Conservation (phyloP, 2,888 invertebrate species). For the Leucophenga maculata region DNA sequence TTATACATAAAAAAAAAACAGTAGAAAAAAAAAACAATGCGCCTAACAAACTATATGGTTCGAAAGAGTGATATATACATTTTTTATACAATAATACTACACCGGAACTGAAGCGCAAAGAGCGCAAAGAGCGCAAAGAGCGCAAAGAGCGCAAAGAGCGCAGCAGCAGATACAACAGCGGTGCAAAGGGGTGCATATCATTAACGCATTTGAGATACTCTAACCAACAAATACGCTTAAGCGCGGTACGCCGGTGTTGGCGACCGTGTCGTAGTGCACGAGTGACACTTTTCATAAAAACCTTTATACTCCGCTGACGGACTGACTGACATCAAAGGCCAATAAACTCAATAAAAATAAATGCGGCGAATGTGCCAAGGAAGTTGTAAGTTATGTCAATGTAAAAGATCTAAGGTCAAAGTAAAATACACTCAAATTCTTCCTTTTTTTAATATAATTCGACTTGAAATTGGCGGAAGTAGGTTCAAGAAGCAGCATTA, state of each 20-base stretch:
- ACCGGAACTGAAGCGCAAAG: constrained; percentile 29
- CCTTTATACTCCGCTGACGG: no score
- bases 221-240: constrained; percentile 15
- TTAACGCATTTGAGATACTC: constrained; percentile 45
- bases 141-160: no score
- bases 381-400: constrained; percentile 26
- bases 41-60: constrained; percentile 12
- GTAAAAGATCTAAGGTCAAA: no score
- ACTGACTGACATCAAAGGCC: constrained; percentile 58
- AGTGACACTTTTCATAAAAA: constrained; percentile 47
- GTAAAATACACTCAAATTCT: no score
- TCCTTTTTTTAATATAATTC: no score
- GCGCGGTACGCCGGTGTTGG: constrained; percentile 8
- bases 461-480: no score
- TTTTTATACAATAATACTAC: constrained; percentile 45
- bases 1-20: constrained; percentile 29
- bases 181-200: constrained; percentile 67
- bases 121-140: background rate
- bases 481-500: no score
- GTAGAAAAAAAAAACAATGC: constrained; percentile 16
- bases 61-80: background rate
- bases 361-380: constrained; percentile 6
- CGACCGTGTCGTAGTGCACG: constrained; percentile 35
- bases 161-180: constrained; percentile 20
- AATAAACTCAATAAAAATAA: constrained; percentile 51